phyloP scores from a whole-genome alignment of 1,140 invertebrate genomes.

The Pemphigus obesinymphae region DNA sequence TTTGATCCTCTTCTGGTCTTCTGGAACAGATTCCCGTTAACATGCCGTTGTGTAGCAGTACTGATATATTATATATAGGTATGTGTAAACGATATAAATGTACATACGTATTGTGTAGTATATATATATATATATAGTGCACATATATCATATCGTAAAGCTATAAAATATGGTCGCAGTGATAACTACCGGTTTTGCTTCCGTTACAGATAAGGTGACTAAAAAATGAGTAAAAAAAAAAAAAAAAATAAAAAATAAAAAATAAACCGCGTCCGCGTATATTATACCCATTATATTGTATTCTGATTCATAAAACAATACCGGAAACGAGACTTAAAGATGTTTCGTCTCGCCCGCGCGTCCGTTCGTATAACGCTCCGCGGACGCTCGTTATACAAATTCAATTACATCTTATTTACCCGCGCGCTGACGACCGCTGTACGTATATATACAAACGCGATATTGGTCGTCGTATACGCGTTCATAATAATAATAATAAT shows the following conservation, averaged over 20 bases:
- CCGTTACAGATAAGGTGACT: constrained; percentile 33
- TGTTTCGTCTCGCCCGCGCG: not conserved
- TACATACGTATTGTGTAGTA: not conserved
- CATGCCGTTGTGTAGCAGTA: too few species aligned
- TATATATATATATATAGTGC: too few species aligned
- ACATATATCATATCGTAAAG: too few species aligned
- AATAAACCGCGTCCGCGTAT: not conserved
- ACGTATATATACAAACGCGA: too few species aligned
- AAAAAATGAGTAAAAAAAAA: not conserved
- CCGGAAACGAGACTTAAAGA: constrained; percentile 29
- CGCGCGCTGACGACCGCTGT: too few species aligned
- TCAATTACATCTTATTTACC: constrained; percentile 17
- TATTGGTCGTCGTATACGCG: not conserved
- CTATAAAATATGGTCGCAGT: not conserved
- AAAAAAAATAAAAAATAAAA: not conserved
- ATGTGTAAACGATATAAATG: not conserved
- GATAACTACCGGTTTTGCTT: constrained; percentile 38
- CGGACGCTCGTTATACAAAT: not conserved
- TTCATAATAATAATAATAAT: too few species aligned
- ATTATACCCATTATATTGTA: too few species aligned
- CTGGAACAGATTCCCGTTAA: constrained; percentile 31
- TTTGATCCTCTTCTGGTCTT: constrained; percentile 37
- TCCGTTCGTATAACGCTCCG: not conserved
- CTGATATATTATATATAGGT: not conserved
- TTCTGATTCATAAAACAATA: constrained; percentile 12